These are phyloP conservation scores for Galaxea fascicularis DNA, from an alignment of 92 coral and sea anemone genomes.

Conservation along the genomic window DNA sequence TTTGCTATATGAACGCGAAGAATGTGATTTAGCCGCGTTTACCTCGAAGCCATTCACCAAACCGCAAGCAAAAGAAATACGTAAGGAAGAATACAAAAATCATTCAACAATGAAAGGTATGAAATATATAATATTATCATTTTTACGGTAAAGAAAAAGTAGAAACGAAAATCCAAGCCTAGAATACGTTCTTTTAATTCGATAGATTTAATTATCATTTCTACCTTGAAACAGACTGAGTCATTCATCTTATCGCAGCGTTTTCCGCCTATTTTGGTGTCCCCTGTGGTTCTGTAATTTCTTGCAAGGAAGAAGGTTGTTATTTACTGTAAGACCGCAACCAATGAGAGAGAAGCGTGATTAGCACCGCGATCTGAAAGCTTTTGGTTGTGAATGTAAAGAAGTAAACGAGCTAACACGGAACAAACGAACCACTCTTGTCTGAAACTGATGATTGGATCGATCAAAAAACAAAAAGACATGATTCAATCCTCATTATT, in stretches of 20 bases:
- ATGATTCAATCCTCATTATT: background rate
- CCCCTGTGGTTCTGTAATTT: conserved; percentile 55
- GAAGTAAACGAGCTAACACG: background rate
- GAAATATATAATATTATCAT: background rate
- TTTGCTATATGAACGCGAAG: background rate
- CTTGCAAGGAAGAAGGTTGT: conserved; percentile 26
- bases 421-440: conserved; percentile 7
- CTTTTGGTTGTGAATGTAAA: conserved; percentile 24
- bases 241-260: conserved; percentile 42
- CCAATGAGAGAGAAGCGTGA: conserved; percentile 24
- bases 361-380: conserved; percentile 6
- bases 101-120: conserved; percentile 21
- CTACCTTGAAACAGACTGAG: conserved; percentile 17
- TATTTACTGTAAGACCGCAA: conserved; percentile 34
- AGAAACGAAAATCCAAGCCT: background rate
- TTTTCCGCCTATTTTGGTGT: conserved; percentile 12
- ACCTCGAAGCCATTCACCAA: background rate
- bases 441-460: background rate
- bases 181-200: conserved; percentile 2
- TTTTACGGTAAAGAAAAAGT: background rate
- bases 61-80: conserved; percentile 10
- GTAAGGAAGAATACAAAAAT: background rate
- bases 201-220: conserved; percentile 27
- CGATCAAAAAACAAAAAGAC: background rate
- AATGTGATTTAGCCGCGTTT: background rate